phyloP scores from a whole-genome alignment of 2,113 vertebrate genomes.

The Dascyllus trimaculatus region DNA sequence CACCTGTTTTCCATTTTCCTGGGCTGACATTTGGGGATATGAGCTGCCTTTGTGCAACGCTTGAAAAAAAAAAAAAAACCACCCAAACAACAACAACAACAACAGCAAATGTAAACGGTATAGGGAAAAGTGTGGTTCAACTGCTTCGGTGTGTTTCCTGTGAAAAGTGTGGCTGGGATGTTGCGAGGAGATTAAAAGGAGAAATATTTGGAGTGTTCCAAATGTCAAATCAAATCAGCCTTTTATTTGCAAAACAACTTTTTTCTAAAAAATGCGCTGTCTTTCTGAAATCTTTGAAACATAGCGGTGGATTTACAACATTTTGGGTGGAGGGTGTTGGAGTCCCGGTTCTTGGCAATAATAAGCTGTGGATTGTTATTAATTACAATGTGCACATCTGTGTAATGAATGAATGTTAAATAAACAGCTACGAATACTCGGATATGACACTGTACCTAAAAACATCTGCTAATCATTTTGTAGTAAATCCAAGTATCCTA shows the following conservation, averaged over 20 bases:
- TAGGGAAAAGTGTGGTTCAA: conserved; percentile 6
- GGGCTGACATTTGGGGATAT: conserved; percentile 64
- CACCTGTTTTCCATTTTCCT: conserved; percentile 75
- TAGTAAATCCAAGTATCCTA: too few species aligned
- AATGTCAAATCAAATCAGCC: conserved; percentile 51
- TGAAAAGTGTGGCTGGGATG: conserved; percentile 5
- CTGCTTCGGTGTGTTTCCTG: neutral
- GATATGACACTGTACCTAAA: neutral
- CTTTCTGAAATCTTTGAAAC: conserved; percentile 36
- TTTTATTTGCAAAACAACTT: neutral
- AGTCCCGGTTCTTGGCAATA: neutral
- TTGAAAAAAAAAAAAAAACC: conserved; percentile 15
- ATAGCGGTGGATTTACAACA: conserved; percentile 9
- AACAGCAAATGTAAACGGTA: neutral
- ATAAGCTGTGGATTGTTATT: neutral
- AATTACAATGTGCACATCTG: neutral
- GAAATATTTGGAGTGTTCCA: conserved; percentile 24
- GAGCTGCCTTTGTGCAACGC: conserved; percentile 46
- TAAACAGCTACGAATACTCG: neutral
- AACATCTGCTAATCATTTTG: too few species aligned
- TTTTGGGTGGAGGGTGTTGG: neutral
- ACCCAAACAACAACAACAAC: neutral
- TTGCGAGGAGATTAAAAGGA: conserved; percentile 34
- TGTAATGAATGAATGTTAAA: neutral
- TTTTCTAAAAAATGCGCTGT: conserved; percentile 2